Evolutionary conservation across 2,888 invertebrate species (phyloP), one percentile per base, ranked within the genome.

Genomic region (Patella caerulea): DNA sequence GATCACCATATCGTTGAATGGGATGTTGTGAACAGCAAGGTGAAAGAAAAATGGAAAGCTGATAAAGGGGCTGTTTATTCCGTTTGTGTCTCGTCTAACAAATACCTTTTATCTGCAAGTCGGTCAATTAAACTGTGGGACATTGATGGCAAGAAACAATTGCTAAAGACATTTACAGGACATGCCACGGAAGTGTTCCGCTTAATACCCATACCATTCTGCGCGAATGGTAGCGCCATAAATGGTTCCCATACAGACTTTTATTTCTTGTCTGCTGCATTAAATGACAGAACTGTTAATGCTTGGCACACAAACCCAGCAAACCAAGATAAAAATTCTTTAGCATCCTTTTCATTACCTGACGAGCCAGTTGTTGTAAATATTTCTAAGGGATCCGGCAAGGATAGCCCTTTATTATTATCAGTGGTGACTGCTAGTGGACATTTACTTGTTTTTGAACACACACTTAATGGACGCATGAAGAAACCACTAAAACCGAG

Each of bases 381-480:
- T 54, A 78, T 90, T 17, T 83, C 82, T 24, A 83, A 76, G 70
- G 24, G 24, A 24, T 65, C 19, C 14, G 11, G 12, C 12, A 65
- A 65, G 24, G 65, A 65, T 24, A 12, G 19, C 24, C 80, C 84
- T 4, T 45, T 90, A 9, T 74, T 87, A 29, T 82, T 93, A 74
- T 86, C 90, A 70, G 94, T 94, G 0, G 93, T 94, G 0, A 96
- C 96, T 0, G 93, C 95, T 84, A 95, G 94, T 87, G 97, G 97
- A 0, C 94, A 95, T 9, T 94, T 96, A 65, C 95, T 96, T 91
- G 93, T 96, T 77, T 97, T 96, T 90, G 94, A 94, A 74, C 95
- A 95, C 86, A 94, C 94, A 83, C 92, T 96, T 59, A 96, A 96
- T 92, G 96, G 95, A 94, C 95, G 91, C 92, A 93, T 87, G 73